Evolutionary conservation across 1,140 invertebrate genomes (phyloP), one percentile per base, ranked within the genome.

Genomic region (Cydia splendana): DNA sequence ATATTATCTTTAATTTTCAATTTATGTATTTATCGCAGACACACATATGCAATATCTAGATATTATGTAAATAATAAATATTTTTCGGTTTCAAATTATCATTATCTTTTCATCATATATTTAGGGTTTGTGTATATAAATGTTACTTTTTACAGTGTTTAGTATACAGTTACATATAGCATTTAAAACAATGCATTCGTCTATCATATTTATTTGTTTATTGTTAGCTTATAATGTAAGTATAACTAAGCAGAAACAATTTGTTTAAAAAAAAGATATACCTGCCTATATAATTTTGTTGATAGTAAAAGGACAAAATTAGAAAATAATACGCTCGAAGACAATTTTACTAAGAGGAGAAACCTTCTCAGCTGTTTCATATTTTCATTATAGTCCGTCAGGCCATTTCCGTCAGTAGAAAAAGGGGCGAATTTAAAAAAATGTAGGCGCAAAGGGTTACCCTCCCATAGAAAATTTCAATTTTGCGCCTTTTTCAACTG

Each of bases 191-290:
- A 62, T 62, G 57, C 57, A 24, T 62, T 62, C 20, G 20, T 9
- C 6, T 24, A 62, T 53, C 3, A 9, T 45, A 71, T 38, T 71
- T 18, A 38, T 71, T 38, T 71, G 34, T 71, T 71, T 42, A 71
- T 42, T 38, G 2, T 71, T 71, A 10, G 67, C 15, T 42, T 38
- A 45, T 15, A 71, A 71, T 71, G 67, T 71, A 71, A 71, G 67
- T 71, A 42, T 42, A 24, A 2, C 3, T 34, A 38, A 38, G 7
- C 2, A 42, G 38, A 10, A 10, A 10, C 38, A 42, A 42, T 9
- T 42, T 42, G 34, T 42, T 42, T 42, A 42, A 42, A 42, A 42
- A 1, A 42, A 9, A 42, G 7, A 0, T 9, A 0, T 42, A 9
- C 9, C 38, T 10, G 38, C 10, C 38, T 7, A 10, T 9, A 7